Conservation (phyloP, 2,888 invertebrate genomes). For the Limnephilus rhombicus region DNA sequence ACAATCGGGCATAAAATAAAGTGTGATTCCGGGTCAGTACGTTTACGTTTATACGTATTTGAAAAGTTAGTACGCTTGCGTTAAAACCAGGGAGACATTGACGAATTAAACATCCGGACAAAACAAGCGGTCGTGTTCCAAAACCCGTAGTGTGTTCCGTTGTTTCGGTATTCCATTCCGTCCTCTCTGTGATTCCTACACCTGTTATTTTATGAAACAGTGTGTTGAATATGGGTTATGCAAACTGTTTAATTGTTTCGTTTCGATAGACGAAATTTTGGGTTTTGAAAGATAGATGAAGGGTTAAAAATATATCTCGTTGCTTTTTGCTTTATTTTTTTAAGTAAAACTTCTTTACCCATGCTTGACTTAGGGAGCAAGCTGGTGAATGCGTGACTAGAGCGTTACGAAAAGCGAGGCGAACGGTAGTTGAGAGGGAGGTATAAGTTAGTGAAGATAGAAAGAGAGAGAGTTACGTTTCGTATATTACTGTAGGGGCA, state of each 20-base stretch:
- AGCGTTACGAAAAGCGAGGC: too few species aligned
- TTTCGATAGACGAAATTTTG: background rate
- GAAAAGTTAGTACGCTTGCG: background rate
- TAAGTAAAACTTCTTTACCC: too few species aligned
- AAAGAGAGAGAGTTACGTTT: too few species aligned
- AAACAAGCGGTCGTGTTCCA: conserved; percentile 20
- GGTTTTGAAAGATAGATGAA: too few species aligned
- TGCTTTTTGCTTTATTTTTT: too few species aligned
- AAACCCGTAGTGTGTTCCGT: background rate
- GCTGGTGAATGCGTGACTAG: too few species aligned
- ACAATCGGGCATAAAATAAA: conserved; percentile 2
- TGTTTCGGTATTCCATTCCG: background rate
- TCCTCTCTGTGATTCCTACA: background rate
- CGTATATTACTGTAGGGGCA: too few species aligned
- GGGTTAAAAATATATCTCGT: too few species aligned
- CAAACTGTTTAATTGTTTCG: background rate
- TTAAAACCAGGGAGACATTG: conserved; percentile 48
- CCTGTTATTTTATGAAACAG: background rate
- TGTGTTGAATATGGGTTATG: background rate
- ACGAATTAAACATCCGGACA: conserved; percentile 50
- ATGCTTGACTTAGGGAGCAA: too few species aligned
- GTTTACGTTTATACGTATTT: background rate
- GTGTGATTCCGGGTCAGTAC: conserved; percentile 37
- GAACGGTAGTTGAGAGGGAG: too few species aligned
- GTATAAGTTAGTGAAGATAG: too few species aligned